Evolutionary conservation across 2,113 vertebrate species (phyloP).

Genomic region (Anhinga rufa): DNA sequence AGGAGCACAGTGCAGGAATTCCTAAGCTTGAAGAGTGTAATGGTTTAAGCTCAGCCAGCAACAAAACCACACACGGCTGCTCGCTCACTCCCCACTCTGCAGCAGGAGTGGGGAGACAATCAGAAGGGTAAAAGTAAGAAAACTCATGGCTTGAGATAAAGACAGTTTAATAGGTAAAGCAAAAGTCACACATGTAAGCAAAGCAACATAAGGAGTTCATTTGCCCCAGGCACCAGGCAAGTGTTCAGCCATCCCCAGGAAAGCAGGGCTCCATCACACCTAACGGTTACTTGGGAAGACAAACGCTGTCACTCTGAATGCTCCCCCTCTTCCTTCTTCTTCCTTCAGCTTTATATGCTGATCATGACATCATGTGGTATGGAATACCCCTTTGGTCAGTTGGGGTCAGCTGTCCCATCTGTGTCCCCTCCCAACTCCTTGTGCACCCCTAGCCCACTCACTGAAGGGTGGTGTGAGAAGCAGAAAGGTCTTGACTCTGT

Average conservation of each 20-base stretch:
- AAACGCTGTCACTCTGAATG: neutral
- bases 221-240: too few relatives aligned
- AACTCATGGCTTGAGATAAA: neutral
- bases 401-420: neutral
- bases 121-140: neutral
- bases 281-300: neutral
- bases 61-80: rapidly evolving
- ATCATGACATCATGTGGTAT: neutral
- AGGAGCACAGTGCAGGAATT: neutral
- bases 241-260: neutral
- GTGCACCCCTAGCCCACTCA: neutral
- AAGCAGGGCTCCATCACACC: rapidly evolving
- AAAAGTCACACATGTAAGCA: rapidly evolving
- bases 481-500: neutral
- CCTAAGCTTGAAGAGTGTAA: neutral
- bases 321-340: neutral
- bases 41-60: neutral
- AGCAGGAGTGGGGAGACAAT: neutral
- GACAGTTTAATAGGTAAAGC: neutral
- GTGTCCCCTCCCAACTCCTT: neutral
- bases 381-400: neutral
- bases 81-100: rapidly evolving
- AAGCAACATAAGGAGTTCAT: neutral
- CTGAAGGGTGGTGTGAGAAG: neutral
- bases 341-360: neutral